A percentile compares a stretch with the other conserved stretches of the same genome.
phyloP scores from a whole-genome alignment of 2,113 vertebrate genomes.

The Jacana jacana region DNA sequence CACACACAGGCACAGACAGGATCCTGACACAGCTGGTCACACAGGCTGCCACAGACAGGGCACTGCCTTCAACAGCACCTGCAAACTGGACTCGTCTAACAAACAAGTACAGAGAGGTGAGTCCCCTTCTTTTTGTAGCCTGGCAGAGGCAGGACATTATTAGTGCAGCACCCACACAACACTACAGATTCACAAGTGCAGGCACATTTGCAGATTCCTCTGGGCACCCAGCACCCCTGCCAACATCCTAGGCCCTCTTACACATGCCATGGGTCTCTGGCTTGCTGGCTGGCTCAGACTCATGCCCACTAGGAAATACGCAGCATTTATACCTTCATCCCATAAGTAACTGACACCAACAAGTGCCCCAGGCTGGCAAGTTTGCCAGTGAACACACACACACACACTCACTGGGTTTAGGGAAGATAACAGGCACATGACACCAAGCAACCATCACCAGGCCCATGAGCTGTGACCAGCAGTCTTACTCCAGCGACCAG shows the following conservation, averaged over 20 bases:
- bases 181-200: not conserved
- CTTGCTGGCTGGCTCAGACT: not conserved
- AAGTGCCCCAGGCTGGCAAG: rapidly evolving
- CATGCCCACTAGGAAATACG: not conserved
- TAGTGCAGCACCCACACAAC: not conserved
- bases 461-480: not conserved
- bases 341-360: not conserved
- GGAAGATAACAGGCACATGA: not conserved
- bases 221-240: not conserved
- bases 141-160: not conserved
- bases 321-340: not conserved
- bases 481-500: not conserved
- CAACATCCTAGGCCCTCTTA: not conserved
- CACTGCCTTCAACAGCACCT: not conserved
- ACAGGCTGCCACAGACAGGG: not conserved
- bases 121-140: not conserved
- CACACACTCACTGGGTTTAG: not conserved
- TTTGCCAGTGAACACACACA: not conserved
- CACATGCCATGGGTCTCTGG: not conserved
- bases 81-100: not conserved
- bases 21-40: not conserved
- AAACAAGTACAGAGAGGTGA: not conserved
- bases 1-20: rapidly evolving
- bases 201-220: not conserved
- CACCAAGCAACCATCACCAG: not conserved